Conservation (phyloP, 2,113 vertebrate species). For the Trematomus loennbergii region DNA sequence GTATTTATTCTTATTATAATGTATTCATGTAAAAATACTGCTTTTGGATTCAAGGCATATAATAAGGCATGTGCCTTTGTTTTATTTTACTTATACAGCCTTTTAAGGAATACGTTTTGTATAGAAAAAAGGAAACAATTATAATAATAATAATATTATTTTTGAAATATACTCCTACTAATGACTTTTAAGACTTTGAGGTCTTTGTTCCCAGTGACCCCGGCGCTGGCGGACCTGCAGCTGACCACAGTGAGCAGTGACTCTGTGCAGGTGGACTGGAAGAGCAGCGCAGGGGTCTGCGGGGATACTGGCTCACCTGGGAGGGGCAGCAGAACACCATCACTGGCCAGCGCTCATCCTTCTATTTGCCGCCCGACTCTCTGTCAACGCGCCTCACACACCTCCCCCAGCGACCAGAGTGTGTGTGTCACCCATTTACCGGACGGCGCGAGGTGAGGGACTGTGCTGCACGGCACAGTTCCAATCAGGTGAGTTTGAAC, state of each 20-base stretch:
- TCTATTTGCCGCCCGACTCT: conserved; percentile 79
- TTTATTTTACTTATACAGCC: too few species aligned
- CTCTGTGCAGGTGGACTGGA: conserved; percentile 88
- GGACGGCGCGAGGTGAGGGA: conserved; percentile 75
- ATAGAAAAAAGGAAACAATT: too few species aligned
- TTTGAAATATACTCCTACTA: conserved; percentile 11
- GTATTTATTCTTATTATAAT: background rate
- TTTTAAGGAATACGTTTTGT: too few species aligned
- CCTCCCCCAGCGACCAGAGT: conserved; percentile 78
- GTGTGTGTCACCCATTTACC: conserved; percentile 89
- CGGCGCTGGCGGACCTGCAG: conserved; percentile 83
- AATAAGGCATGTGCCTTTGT: too few species aligned
- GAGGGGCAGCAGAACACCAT: conserved; percentile 60
- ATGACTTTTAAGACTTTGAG: conserved; percentile 1
- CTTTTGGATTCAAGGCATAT: too few species aligned
- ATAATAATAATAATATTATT: background rate
- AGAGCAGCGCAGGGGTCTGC: conserved; percentile 73
- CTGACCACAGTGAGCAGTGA: conserved; percentile 82
- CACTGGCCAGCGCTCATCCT: conserved; percentile 55
- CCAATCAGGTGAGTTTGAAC: conserved; percentile 79
- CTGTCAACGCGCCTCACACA: conserved; percentile 83
- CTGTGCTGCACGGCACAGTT: conserved; percentile 84
- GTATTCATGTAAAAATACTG: too few species aligned
- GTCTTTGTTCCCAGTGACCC: conserved; percentile 68
- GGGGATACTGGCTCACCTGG: conserved; percentile 90